phyloP scores from a whole-genome alignment of 2,113 vertebrate genomes.

The Onychostruthus taczanowskii region DNA sequence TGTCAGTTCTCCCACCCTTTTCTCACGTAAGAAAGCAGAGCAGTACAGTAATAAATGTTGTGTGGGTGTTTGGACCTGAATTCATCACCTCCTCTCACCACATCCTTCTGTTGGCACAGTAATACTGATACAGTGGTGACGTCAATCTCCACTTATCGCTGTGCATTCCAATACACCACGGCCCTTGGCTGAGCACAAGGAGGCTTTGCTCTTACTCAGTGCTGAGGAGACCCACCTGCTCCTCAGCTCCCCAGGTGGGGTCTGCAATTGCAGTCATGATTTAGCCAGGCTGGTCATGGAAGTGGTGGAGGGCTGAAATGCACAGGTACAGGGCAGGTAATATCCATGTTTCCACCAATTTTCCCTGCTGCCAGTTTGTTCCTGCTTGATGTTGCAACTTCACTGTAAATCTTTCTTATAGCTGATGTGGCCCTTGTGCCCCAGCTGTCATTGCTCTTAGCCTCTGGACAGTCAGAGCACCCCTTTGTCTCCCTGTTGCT shows the following conservation, averaged over 20 bases:
- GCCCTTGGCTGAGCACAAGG: neutral
- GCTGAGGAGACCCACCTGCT: neutral
- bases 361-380: neutral
- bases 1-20: slow-evolving; percentile 49
- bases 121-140: slow-evolving; percentile 50
- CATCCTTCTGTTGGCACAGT: slow-evolving; percentile 56
- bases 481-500: neutral
- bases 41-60: slow-evolving; percentile 14
- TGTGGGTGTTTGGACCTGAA: slow-evolving; percentile 35
- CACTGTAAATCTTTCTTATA: neutral
- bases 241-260: neutral
- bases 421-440: neutral
- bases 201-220: neutral
- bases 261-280: neutral
- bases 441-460: neutral
- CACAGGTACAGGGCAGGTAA: slow-evolving; percentile 26
- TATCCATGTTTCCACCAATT: neutral
- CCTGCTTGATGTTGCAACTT: neutral
- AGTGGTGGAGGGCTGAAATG: neutral
- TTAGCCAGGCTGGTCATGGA: neutral
- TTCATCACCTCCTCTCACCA: slow-evolving; percentile 54
- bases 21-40: slow-evolving; percentile 22
- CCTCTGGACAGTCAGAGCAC: neutral
- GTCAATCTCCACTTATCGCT: neutral
- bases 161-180: neutral